Evolutionary conservation across 2,113 vertebrate species (phyloP).

Genomic region (Amia ocellicauda): DNA sequence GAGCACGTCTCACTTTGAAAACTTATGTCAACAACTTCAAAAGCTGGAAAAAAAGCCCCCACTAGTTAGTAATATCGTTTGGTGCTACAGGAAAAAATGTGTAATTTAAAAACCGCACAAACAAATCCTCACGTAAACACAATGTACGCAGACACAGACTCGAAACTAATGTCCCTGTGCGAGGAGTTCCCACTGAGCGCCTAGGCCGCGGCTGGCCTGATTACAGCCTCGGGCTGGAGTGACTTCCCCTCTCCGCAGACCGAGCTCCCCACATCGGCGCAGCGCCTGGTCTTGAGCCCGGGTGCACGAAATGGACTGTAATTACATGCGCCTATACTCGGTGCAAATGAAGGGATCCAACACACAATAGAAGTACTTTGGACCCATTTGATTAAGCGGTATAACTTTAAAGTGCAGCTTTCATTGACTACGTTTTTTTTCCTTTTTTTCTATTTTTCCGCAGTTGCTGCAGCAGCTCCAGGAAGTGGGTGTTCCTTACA

Average conservation of each 20-base stretch:
- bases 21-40: too few relatives aligned
- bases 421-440: constrained; percentile 49
- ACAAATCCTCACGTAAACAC: too few relatives aligned
- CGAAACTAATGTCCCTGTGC: not conserved
- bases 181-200: constrained; percentile 18
- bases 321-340: constrained; percentile 31
- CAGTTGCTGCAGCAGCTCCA: constrained; percentile 44
- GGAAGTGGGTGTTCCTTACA: constrained; percentile 56
- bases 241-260: constrained; percentile 47
- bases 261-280: constrained; percentile 40
- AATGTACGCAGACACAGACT: too few relatives aligned
- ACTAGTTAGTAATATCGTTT: too few relatives aligned
- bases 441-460: constrained; percentile 29
- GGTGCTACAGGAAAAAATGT: too few relatives aligned
- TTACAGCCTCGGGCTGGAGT: constrained; percentile 38
- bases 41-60: too few relatives aligned
- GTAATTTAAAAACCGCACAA: too few relatives aligned
- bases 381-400: constrained; percentile 34
- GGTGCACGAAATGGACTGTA: constrained; percentile 25
- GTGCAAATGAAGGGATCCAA: constrained; percentile 34
- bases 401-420: constrained; percentile 47
- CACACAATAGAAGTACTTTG: constrained; percentile 26
- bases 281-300: constrained; percentile 44
- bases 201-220: constrained; percentile 29
- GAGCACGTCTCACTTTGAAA: too few relatives aligned